Conservation (phyloP, 1,140 invertebrate species). For the Phocides pigmalion region DNA sequence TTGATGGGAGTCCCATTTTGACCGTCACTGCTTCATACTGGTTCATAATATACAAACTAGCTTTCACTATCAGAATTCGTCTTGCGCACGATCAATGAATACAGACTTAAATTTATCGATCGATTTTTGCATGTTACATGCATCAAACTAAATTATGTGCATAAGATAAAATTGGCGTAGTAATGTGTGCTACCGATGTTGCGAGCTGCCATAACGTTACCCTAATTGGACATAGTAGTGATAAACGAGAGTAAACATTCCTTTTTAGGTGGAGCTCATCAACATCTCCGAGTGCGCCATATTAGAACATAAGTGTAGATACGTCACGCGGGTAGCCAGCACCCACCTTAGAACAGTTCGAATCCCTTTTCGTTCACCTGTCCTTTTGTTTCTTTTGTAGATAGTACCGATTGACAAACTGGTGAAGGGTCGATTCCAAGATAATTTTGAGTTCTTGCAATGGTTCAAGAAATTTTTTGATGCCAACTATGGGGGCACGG, state of each 20-base stretch:
- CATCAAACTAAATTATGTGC: constrained; percentile 3
- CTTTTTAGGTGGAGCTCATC: constrained; percentile 5
- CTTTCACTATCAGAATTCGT: background rate
- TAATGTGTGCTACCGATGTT: constrained; percentile 5
- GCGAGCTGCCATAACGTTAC: background rate
- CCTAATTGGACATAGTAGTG: constrained; percentile 4
- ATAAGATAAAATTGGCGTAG: constrained; percentile 12
- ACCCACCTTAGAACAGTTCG: constrained; percentile 43
- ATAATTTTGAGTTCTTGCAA: constrained; percentile 99
- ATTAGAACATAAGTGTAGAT: constrained; percentile 13
- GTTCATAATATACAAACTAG: too few species aligned
- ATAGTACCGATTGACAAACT: constrained; percentile 98
- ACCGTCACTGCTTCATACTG: too few species aligned
- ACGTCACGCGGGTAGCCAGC: constrained; percentile 38
- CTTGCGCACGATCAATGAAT: constrained; percentile 7
- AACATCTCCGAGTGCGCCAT: constrained; percentile 27
- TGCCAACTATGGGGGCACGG: constrained; percentile 98
- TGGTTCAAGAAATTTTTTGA: constrained; percentile 99
- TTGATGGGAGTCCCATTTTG: background rate
- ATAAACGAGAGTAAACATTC: constrained; percentile 3
- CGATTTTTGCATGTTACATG: constrained; percentile 1
- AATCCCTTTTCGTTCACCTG: constrained; percentile 70
- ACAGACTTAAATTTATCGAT: background rate
- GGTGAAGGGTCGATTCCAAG: constrained; percentile 98
- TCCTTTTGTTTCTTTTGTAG: constrained; percentile 86